Conservation (phyloP, 2,888 invertebrate species). For the Clunio marinus region DNA sequence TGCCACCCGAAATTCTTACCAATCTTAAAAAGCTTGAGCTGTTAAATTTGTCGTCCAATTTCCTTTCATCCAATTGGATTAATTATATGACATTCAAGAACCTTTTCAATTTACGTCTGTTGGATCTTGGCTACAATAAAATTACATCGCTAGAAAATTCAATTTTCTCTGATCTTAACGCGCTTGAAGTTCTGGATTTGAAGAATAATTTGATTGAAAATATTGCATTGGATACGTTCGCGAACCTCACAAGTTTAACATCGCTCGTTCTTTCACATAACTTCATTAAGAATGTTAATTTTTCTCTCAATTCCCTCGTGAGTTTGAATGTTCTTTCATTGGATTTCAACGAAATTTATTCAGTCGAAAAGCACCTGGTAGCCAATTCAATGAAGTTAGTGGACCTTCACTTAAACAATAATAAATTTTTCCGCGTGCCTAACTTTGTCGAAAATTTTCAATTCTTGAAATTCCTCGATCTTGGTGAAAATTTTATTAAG, state of each 20-base stretch:
- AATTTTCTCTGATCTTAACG: constrained; percentile 24
- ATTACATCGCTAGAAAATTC: constrained; percentile 36
- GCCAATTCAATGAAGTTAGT: constrained; percentile 32
- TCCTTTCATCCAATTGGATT: constrained; percentile 37
- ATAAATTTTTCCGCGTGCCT: constrained; percentile 35
- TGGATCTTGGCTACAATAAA: constrained; percentile 31
- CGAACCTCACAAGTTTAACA: constrained; percentile 13
- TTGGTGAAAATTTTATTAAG: constrained; percentile 38
- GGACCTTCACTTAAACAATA: constrained; percentile 35
- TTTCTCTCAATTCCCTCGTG: constrained; percentile 27
- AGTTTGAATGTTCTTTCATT: constrained; percentile 35
- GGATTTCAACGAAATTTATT: constrained; percentile 39
- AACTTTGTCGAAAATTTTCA: constrained; percentile 37
- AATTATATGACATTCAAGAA: constrained; percentile 35
- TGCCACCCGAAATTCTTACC: constrained; percentile 29
- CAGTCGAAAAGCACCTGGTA: constrained; percentile 32
- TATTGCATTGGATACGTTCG: constrained; percentile 30
- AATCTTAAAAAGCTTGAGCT: constrained; percentile 34
- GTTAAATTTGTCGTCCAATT: constrained; percentile 38
- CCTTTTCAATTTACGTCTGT: constrained; percentile 25
- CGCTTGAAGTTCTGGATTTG: constrained; percentile 28
- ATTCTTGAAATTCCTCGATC: constrained; percentile 32
- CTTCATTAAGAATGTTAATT: constrained; percentile 38
- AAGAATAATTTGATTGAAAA: constrained; percentile 37
- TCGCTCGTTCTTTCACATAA: constrained; percentile 36